Conservation (phyloP, 1,140 invertebrate species). For the Apocrypta bakeri region DNA sequence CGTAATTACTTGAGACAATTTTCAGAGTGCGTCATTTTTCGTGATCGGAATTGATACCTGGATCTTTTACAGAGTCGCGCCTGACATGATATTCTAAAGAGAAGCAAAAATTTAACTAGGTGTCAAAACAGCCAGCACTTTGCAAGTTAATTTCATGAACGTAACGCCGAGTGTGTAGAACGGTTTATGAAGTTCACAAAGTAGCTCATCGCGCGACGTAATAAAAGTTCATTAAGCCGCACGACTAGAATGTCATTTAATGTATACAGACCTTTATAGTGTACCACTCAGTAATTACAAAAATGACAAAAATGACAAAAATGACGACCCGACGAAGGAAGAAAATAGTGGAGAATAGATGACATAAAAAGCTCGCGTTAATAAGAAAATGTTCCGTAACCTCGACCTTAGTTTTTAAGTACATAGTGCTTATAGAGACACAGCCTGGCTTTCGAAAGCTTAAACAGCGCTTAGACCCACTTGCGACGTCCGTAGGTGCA, state of each 20-base stretch:
- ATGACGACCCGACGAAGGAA: too few relatives aligned
- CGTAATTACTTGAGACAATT: not conserved
- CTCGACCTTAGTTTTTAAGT: conserved; percentile 38
- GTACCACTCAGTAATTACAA: too few relatives aligned
- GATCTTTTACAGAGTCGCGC: not conserved
- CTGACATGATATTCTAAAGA: too few relatives aligned
- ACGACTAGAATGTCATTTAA: too few relatives aligned
- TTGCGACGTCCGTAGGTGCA: not conserved
- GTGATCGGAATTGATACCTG: not conserved
- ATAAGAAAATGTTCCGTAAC: conserved; percentile 23
- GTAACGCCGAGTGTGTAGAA: not conserved
- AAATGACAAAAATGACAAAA: too few relatives aligned
- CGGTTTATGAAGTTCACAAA: too few relatives aligned
- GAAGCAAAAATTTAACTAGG: too few relatives aligned
- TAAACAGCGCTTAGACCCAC: conserved; percentile 16
- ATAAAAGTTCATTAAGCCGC: not conserved
- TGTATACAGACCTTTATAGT: too few relatives aligned
- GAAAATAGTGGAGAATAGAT: too few relatives aligned
- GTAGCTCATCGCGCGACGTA: not conserved
- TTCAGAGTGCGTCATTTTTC: not conserved
- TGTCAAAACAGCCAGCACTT: not conserved
- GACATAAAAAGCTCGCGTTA: not conserved
- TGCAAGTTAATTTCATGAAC: not conserved
- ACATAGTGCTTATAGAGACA: not conserved
- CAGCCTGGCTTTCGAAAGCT: conserved; percentile 31